Base-by-base conservation (phyloP, 2,797 vertebrate genomes). In the Cyprinodon diabolis region DNA sequence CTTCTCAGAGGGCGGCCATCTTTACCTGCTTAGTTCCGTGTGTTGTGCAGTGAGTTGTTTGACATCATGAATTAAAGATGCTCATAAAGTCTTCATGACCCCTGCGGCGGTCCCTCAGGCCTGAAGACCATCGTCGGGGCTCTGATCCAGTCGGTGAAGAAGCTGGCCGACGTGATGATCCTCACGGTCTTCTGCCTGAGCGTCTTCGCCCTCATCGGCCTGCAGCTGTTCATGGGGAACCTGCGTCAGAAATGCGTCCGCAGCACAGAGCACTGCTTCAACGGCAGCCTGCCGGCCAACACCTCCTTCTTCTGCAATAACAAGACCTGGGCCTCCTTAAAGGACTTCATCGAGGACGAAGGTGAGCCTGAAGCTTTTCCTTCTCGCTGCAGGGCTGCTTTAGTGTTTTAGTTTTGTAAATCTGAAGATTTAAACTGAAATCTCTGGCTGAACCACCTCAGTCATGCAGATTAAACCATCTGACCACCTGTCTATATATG, bases 161-260 rank as follows among this genome's bases (percentile, higher is more conserved):
- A 98, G 84, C 95, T 98, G 10, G 93, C 96, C 0, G 94, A 98
- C 55, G 96, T 98, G 85, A 98, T 98, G 95, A 97, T 98, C 91
- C 95, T 98, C 80, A 98, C 97, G 0, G 90, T 97, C 84, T 98
- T 98, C 95, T 98, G 96, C 80, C 83, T 98, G 73, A 97, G 97
- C 25, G 97, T 99, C 82, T 99, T 99, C 69, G 97, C 97, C 67
- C 95, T 98, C 78, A 96, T 98, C 71, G 97, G 94, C 88, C 95
- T 98, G 86, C 97, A 97, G 95, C 96, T 98, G 79, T 99, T 99
- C 93, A 99, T 98, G 97, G 97, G 97, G 25, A 98, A 98, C 92
- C 90, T 99, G 81, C 91, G 97, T 47, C 96, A 98, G 91, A 99
- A 99, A 71, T 99, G 98, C 9, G 94, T 99, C 52, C 95, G 96